Conservation (phyloP, 2,888 invertebrate species). For the Liodrosophila aerea region DNA sequence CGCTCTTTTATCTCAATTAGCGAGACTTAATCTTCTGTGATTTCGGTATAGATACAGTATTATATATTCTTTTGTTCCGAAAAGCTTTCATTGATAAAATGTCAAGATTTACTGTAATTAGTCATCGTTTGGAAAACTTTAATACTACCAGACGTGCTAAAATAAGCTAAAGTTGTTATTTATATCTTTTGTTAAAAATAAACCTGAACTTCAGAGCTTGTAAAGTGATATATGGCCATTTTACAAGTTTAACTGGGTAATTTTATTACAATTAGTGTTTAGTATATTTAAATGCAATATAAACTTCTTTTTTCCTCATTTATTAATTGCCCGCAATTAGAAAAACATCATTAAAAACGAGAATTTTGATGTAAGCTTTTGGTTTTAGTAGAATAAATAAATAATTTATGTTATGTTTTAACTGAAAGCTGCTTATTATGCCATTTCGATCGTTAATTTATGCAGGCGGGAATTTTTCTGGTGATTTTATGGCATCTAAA, state of each 20-base stretch:
- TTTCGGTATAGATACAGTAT: not conserved
- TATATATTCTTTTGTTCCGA: slow-evolving; percentile 1
- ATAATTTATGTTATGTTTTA: too few relatives aligned
- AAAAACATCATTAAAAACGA: not conserved
- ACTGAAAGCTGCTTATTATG: too few relatives aligned
- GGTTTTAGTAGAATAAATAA: too few relatives aligned
- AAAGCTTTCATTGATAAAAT: slow-evolving; percentile 38
- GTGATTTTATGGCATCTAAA: not conserved
- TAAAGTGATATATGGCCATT: not conserved
- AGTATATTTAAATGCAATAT: too few relatives aligned
- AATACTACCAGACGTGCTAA: slow-evolving; percentile 25
- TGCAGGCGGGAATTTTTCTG: too few relatives aligned
- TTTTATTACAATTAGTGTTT: slow-evolving; percentile 6
- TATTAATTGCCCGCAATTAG: too few relatives aligned
- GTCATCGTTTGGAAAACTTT: slow-evolving; percentile 13
- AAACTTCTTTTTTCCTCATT: too few relatives aligned
- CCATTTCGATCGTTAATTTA: too few relatives aligned
- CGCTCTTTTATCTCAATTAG: slow-evolving; percentile 27
- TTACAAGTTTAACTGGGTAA: not conserved
- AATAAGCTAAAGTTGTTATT: slow-evolving; percentile 1
- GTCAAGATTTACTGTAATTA: slow-evolving; percentile 4
- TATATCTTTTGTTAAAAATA: not conserved
- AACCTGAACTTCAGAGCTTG: not conserved
- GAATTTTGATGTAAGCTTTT: not conserved
- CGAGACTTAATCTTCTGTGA: not conserved